These are phyloP conservation scores for Platalea minor DNA, from an alignment of 2,797 vertebrate species.

Conservation along the genomic window DNA sequence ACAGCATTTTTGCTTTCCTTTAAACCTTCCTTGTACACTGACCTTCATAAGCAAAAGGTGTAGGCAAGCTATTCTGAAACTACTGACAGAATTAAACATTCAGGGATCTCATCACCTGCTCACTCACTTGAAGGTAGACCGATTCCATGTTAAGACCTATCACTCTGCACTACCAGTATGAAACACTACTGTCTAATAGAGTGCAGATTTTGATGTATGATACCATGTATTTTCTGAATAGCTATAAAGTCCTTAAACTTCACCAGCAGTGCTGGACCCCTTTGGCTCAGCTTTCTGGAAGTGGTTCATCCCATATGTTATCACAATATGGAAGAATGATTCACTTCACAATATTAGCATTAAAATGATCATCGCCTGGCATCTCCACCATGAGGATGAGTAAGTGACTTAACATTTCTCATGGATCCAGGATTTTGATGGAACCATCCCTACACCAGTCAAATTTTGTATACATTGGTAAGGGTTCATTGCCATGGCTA, in stretches of 20 bases:
- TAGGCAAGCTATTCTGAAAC: not conserved
- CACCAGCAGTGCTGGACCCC: not conserved
- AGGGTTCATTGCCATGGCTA: accelerated
- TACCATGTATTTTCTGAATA: not conserved
- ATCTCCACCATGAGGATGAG: not conserved
- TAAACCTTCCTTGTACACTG: not conserved
- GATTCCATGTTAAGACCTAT: not conserved
- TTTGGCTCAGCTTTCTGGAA: not conserved
- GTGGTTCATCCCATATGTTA: not conserved
- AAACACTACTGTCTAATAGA: not conserved
- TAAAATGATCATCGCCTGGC: not conserved
- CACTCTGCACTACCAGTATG: too few relatives aligned
- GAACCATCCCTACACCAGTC: not conserved
- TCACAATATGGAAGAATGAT: not conserved
- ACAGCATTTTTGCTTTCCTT: not conserved
- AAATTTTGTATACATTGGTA: not conserved
- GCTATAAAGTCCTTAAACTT: not conserved
- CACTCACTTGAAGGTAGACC: not conserved
- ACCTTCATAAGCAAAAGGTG: not conserved
- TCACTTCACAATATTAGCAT: not conserved
- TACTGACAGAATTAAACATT: not conserved
- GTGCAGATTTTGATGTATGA: not conserved
- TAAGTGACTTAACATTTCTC: not conserved
- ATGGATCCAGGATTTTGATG: not conserved
- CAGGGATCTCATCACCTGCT: not conserved